Base-by-base conservation (phyloP, 2,113 vertebrate genomes). In the Ptilonorhynchus violaceus region DNA sequence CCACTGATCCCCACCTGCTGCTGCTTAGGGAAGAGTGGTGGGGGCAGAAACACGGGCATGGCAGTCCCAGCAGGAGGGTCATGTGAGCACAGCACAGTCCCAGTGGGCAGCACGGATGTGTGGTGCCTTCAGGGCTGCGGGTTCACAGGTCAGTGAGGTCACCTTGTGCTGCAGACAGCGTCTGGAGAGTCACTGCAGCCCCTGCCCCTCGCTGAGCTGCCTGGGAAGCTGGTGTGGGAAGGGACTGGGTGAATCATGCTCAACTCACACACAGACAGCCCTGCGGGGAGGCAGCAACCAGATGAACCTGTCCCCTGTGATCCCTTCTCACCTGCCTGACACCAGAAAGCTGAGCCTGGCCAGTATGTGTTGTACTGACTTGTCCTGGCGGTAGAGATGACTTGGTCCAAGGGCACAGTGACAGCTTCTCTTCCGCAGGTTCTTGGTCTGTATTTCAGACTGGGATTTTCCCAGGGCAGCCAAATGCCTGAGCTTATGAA, bases 51-150 rank as follows among this genome's bases (percentile, higher is more conserved):
- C 6, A 7, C 4, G 63, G 44, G 42, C 22, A 28, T 11, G 42
- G 30, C 23, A 50, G 47, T 25, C 20, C 18, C 0, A 0, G 27
- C 7, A 17, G 17, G 20, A 73, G 25, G 23, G 25, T 8, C 0
- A 0, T 33, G 55, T 22, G 63, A 56, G 72, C 35, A 44, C 52
- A 84, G 49, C 60, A 18, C 20, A 5, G 30, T 23, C 10, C 24
- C 1, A 1, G 37, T 1, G 3, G 59, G 41, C 74, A 74, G 60
- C 15, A 3, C 0, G 0, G 68, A 33, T 0, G 0, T 39, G 37
- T 73, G 59, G 55, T n/a, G 52, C 68, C 86, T n/a, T 27, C 6
- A 0, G 62, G 49, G 55, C 73, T 3, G 1, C 0, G 1, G 19
- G 37, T 27, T 77, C 73, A 35, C 39, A n/a, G 66, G 44, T 62